Base-by-base conservation (phyloP, 2,797 vertebrate species). In the Syndactyla subalaris region DNA sequence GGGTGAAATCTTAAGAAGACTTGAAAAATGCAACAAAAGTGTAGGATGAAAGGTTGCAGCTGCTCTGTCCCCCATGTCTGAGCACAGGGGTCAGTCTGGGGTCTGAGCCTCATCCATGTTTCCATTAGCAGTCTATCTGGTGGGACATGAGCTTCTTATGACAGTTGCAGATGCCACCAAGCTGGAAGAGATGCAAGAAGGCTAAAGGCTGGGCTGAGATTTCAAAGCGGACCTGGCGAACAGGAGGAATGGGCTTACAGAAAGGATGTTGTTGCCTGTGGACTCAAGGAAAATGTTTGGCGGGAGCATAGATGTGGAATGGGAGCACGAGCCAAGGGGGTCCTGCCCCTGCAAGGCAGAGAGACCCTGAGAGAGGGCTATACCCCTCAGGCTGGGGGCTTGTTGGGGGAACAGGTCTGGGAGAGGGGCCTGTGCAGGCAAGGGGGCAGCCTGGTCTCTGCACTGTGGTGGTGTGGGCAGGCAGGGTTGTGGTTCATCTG, bases 11-110 rank as follows among this genome's bases (percentile, higher is more conserved):
- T 85, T 80, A 59, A 80, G 61, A 78, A 81, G 80, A 24, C 83
- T 90, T 90, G 38, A 90, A 85, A 92, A 92, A 83, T 67, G 77
- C 93, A 63, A 17, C 81, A 41, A 46, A 94, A 92, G 55, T 62
- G 29, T 38, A 67, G 36, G 54, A 90, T 94, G 88, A 95, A 88
- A 92, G 58, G 71, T 66, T 95, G 90, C 93, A 94, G 93, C 93
- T 97, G 96, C 80, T 92, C 43, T 38, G 48, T 58, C 26, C 70
- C 20, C 20, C 54, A 39, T 36, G 30, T 83, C 93, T 58, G 82
- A 89, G 76, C 3, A 0, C 73, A 43, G 75, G 74, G 75, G 63
- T 93, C 91, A 94, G 36, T 30, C 45, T 1, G 3, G 71, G 80
- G 52, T 73, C 48, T 43, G 19, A 76, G 61, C 49, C 46, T 79